phyloP scores from a whole-genome alignment of 2,888 invertebrate genomes.

The Suillia variegata region DNA sequence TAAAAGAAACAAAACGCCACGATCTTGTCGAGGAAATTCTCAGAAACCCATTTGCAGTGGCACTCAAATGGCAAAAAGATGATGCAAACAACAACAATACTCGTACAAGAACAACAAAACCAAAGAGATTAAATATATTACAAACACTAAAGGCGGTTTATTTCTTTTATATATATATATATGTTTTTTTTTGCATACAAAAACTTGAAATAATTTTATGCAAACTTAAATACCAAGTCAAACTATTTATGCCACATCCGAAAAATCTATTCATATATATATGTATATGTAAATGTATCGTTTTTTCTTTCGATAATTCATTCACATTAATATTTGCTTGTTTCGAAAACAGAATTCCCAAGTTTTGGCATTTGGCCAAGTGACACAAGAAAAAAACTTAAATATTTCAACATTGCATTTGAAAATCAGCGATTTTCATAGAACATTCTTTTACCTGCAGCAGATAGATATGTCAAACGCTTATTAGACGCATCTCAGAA shows the following conservation, averaged over 20 bases:
- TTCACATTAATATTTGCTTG: too few relatives aligned
- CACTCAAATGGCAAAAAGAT: not conserved
- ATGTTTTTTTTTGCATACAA: not conserved
- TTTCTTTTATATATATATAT: not conserved
- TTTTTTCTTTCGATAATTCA: too few relatives aligned
- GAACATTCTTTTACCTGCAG: constrained; percentile 31
- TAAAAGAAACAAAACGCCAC: too few relatives aligned
- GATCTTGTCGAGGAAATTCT: not conserved
- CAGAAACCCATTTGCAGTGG: not conserved
- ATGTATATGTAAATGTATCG: too few relatives aligned
- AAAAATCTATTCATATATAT: too few relatives aligned
- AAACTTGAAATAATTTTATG: too few relatives aligned
- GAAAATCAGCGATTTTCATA: constrained; percentile 13
- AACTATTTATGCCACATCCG: too few relatives aligned
- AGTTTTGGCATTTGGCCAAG: constrained; percentile 27
- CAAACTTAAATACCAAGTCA: too few relatives aligned
- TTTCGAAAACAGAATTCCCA: constrained; percentile 42
- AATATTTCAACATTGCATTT: not conserved
- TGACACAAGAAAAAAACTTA: constrained; percentile 7
- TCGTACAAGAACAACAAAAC: too few relatives aligned
- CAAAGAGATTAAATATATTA: not conserved
- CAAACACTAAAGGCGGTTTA: not conserved
- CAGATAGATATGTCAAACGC: constrained; percentile 47
- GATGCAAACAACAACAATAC: not conserved
- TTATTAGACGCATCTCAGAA: constrained; percentile 37